Evolutionary conservation across 2,113 vertebrate genomes (phyloP).

Genomic region (Perca fluviatilis): DNA sequence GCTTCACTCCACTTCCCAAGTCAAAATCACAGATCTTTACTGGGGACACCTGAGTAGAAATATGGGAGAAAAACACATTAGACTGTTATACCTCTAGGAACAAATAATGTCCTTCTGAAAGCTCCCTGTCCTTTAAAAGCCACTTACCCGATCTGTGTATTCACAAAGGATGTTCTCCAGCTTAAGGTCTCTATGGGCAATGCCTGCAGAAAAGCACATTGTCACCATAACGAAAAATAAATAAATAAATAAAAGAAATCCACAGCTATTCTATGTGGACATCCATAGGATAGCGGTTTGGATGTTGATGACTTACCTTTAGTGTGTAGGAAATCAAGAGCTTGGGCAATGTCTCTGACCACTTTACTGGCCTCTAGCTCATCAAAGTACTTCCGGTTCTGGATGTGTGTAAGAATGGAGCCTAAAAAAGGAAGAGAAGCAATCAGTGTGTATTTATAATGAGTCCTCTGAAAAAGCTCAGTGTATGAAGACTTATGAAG

Average conservation of each 20-base stretch:
- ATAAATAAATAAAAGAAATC: neutral
- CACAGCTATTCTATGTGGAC: neutral
- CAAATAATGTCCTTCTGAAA: slow-evolving; percentile 3
- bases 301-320: slow-evolving; percentile 86
- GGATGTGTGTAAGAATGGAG: slow-evolving; percentile 95
- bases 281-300: neutral
- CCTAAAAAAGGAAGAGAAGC: slow-evolving; percentile 78
- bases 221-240: slow-evolving; percentile 35
- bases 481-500: neutral
- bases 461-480: neutral
- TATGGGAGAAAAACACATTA: neutral
- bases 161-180: slow-evolving; percentile 98
- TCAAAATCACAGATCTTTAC: slow-evolving; percentile 99
- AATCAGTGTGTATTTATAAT: neutral
- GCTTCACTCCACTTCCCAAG: slow-evolving; percentile 95
- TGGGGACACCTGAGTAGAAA: slow-evolving; percentile 88
- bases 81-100: neutral
- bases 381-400: slow-evolving; percentile 94
- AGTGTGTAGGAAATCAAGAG: slow-evolving; percentile 95
- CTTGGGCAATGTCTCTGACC: slow-evolving; percentile 92
- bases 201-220: slow-evolving; percentile 81
- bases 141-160: slow-evolving; percentile 90
- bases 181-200: slow-evolving; percentile 96
- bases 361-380: slow-evolving; percentile 96
- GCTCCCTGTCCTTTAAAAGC: neutral